phyloP scores from a whole-genome alignment of 1,140 invertebrate genomes.

The Hylaeus volcanicus region DNA sequence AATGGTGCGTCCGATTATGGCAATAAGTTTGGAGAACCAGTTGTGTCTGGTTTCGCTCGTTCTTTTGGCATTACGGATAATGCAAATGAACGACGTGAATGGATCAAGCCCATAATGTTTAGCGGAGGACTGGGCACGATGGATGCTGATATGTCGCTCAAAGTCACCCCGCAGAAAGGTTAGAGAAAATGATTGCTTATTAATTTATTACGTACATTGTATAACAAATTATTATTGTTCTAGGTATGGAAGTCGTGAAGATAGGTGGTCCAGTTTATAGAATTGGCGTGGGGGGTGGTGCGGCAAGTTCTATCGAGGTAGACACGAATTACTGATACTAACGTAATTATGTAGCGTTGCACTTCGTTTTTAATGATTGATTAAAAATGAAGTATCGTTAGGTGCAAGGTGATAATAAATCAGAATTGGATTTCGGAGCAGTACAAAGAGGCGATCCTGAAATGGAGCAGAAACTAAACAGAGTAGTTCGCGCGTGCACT shows the following conservation, averaged over 20 bases:
- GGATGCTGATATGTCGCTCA: constrained; percentile 89
- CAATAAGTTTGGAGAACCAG: constrained; percentile 99
- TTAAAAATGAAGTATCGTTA: constrained; percentile 72
- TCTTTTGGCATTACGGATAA: constrained; percentile 91
- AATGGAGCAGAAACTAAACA: constrained; percentile 98
- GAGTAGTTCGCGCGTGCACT: constrained; percentile 94
- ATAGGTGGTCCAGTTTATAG: constrained; percentile 97
- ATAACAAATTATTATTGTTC: constrained; percentile 38
- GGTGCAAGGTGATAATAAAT: constrained; percentile 92
- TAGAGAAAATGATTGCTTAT: constrained; percentile 33
- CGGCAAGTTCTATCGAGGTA: constrained; percentile 96
- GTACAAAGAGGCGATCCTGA: constrained; percentile 99
- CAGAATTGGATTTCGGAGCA: constrained; percentile 95
- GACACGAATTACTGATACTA: constrained; percentile 7
- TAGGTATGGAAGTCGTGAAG: constrained; percentile 93
- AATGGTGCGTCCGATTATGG: constrained; percentile 99
- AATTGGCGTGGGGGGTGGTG: constrained; percentile 98
- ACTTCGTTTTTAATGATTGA: not conserved
- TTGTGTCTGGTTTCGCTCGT: constrained; percentile 94
- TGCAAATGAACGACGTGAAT: constrained; percentile 90
- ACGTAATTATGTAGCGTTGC: not conserved
- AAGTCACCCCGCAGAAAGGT: constrained; percentile 87
- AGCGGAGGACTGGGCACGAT: constrained; percentile 96
- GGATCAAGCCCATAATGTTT: constrained; percentile 99
- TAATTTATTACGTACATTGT: not conserved